Base-by-base conservation (phyloP, 2,888 invertebrate species). In the Tenthredo livida region DNA sequence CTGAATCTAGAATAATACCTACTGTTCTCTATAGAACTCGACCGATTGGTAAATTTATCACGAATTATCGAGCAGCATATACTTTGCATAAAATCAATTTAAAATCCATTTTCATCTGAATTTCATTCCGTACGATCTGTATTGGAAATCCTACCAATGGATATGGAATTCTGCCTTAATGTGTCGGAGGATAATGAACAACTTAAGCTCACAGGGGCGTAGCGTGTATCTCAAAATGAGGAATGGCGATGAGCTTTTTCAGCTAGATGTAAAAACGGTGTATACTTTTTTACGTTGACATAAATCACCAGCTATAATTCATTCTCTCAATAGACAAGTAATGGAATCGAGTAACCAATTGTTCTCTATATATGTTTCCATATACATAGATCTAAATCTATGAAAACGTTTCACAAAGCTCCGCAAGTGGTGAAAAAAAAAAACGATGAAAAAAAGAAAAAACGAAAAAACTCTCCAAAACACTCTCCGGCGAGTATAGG, bases 1-100 rank as follows among this genome's bases (percentile, higher is more conserved):
- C 67, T 17, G 17, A 67, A 67, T 67, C 7, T 33, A 5, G 67
- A 33, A 67, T 17, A 33, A 67, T 33, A 25, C 67, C 25, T 33
- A 25, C 67, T 61, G 6, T 12, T 5, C 1, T 15, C 65, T 15
- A 15, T 25, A 15, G 29, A 25, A 61, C 21, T 61, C 17, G 15
- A 7, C 6, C 15, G 17, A 17, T 67, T 67, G 67, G 29, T 33
- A 67, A 67, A 67, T 43, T 73, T 10, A 73, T 40, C 40, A 12
- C 12, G 73, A 73, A 47, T 73, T 73, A 47, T 73, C 47, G 43
- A 43, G 25, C 43, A 15, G 73, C 21, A 73, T 67, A 67, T 7
- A 67, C 67, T 67, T 67, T 67, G 67, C 33, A 67, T 67, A 67
- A 67, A 67, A 67, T 67, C 33, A 67, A 67, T 67, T 67, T 33